These are phyloP conservation scores for Noturus placidus DNA, from an alignment of 2,113 vertebrate species.

Conservation along the genomic window DNA sequence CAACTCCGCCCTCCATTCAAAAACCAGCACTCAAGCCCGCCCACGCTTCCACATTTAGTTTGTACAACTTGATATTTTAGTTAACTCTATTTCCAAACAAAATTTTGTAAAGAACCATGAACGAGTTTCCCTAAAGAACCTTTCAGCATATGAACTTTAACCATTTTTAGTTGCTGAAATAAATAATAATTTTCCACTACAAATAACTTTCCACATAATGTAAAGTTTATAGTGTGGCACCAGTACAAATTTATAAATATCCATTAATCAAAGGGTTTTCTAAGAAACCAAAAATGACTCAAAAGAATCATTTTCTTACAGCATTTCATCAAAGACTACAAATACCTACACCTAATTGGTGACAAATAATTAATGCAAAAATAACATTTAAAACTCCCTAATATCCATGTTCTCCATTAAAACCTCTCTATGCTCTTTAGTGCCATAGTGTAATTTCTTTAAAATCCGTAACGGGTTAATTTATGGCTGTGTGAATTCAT, in stretches of 20 bases:
- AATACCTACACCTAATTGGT: background rate
- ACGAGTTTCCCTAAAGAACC: background rate
- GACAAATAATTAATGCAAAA: background rate
- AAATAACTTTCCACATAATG: background rate
- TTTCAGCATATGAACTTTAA: background rate
- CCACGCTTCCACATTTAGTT: no score
- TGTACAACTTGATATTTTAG: no score
- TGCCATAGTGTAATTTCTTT: background rate
- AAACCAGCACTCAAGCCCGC: no score
- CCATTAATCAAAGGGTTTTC: background rate
- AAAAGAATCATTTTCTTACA: background rate
- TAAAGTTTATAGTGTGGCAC: background rate
- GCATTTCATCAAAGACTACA: background rate
- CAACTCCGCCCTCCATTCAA: no score
- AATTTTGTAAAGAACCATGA: background rate
- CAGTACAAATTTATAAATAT: background rate
- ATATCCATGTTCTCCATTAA: background rate
- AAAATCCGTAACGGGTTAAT: background rate
- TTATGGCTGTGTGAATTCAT: slow-evolving; percentile 22
- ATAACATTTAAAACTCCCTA: background rate
- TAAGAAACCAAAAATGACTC: background rate
- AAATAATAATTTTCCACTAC: background rate
- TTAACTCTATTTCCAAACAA: no score
- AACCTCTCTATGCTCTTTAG: no score
- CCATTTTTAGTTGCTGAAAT: background rate